phyloP scores from a whole-genome alignment of 2,797 vertebrate genomes.

The Esox masquinongy region DNA sequence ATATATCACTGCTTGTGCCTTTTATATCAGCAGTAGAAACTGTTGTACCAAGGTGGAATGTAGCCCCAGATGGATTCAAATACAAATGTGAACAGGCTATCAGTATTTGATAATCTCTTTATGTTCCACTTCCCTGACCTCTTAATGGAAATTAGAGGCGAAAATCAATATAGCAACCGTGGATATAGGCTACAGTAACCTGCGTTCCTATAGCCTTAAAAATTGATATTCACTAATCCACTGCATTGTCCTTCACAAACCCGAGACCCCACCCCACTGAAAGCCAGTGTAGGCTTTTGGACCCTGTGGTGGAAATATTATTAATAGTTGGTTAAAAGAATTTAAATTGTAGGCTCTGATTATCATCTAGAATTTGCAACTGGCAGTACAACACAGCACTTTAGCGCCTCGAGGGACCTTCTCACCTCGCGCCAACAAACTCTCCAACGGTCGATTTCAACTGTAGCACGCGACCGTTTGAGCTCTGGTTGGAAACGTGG shows the following conservation, averaged over 20 bases:
- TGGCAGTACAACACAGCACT: slow-evolving; percentile 21
- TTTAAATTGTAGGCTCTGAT: not conserved
- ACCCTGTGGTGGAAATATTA: not conserved
- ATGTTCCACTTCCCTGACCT: not conserved
- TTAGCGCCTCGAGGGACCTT: slow-evolving; percentile 38
- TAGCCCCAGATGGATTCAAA: not conserved
- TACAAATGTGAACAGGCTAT: not conserved
- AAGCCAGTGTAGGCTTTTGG: not conserved
- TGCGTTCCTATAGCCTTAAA: not conserved
- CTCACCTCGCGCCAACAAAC: slow-evolving; percentile 38
- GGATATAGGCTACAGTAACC: not conserved
- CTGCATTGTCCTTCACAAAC: not conserved
- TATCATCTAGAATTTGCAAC: not conserved
- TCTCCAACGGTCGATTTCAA: slow-evolving; percentile 32
- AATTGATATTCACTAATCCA: not conserved
- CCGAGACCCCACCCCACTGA: not conserved
- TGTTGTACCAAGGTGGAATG: not conserved
- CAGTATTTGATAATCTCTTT: not conserved
- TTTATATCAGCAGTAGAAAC: not conserved
- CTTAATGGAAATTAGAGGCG: not conserved
- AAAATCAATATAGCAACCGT: not conserved
- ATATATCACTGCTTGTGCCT: too few species aligned
- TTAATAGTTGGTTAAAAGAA: not conserved
- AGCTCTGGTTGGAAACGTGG: not conserved
- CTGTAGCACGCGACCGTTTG: slow-evolving; percentile 31